A percentile compares a stretch with the other conserved stretches of the same genome.
These are phyloP conservation scores for Campylomormyrus tamandua DNA, from an alignment of 2,113 vertebrate species.

Conservation along the genomic window DNA sequence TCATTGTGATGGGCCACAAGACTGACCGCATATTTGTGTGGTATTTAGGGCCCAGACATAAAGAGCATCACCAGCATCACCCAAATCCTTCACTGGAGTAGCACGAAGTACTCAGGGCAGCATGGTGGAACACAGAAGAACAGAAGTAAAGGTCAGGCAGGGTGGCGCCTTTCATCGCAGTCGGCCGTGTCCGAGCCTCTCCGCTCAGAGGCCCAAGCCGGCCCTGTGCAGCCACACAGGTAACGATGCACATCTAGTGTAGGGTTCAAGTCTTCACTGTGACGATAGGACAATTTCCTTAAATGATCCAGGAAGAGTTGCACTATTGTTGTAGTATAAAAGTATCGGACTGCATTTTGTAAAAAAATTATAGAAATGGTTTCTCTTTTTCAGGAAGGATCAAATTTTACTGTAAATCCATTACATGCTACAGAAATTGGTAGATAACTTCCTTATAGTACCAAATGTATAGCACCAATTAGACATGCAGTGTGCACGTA, in stretches of 20 bases:
- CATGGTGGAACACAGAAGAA: background rate
- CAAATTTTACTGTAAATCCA: constrained; percentile 7
- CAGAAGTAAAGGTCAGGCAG: background rate
- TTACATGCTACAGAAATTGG: constrained; percentile 33
- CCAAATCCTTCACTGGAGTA: constrained; percentile 70
- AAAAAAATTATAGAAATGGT: background rate
- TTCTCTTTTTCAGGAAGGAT: background rate
- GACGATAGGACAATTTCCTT: background rate
- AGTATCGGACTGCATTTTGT: background rate
- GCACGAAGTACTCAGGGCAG: constrained; percentile 46
- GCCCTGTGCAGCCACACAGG: background rate
- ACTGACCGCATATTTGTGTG: constrained; percentile 1
- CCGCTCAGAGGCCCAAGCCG: background rate
- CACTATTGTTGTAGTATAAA: background rate
- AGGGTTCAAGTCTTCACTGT: background rate
- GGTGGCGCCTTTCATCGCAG: too few relatives aligned
- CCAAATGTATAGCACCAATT: constrained; percentile 54
- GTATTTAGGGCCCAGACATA: constrained; percentile 69
- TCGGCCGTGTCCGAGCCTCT: background rate
- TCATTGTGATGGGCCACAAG: background rate
- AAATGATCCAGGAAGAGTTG: background rate
- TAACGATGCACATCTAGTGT: background rate
- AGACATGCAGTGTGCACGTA: constrained; percentile 40
- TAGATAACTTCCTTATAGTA: constrained; percentile 25
- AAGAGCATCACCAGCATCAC: constrained; percentile 70